These are phyloP conservation scores for Ectemnius lituratus DNA, from an alignment of 2,888 invertebrate species.

Conservation along the genomic window DNA sequence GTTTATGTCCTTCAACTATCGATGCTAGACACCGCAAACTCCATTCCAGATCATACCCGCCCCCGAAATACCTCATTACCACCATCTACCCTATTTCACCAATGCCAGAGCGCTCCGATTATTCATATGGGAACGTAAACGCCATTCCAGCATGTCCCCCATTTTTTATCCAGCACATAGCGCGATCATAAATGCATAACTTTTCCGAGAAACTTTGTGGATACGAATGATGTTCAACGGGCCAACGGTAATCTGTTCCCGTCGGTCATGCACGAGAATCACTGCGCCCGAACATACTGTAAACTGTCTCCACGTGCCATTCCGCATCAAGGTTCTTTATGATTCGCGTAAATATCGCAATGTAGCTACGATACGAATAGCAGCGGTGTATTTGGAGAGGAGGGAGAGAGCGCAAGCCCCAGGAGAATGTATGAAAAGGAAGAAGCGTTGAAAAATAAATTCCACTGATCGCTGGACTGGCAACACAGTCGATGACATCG, in stretches of 20 bases:
- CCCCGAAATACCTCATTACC: slow-evolving; percentile 57
- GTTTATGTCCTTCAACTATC: slow-evolving; percentile 60
- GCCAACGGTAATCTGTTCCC: too few relatives aligned
- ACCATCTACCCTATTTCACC: slow-evolving; percentile 6
- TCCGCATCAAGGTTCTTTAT: slow-evolving; percentile 37
- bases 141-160: too few relatives aligned
- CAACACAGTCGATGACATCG: neutral
- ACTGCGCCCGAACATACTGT: slow-evolving; percentile 28
- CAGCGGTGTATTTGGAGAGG: too few relatives aligned
- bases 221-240: too few relatives aligned
- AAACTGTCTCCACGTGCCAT: slow-evolving; percentile 38
- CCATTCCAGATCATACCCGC: slow-evolving; percentile 52
- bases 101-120: neutral
- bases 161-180: too few relatives aligned
- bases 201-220: too few relatives aligned
- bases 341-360: slow-evolving; percentile 48
- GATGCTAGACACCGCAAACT: slow-evolving; percentile 48
- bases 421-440: neutral
- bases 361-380: slow-evolving; percentile 23
- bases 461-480: neutral
- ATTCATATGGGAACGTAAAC: too few relatives aligned
- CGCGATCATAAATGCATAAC: slow-evolving; percentile 11
- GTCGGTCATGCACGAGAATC: slow-evolving; percentile 31
- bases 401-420: too few relatives aligned
- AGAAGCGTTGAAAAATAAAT: neutral